These are phyloP conservation scores for Diglossa cyanea DNA, from an alignment of 2,797 vertebrate species.

Conservation along the genomic window DNA sequence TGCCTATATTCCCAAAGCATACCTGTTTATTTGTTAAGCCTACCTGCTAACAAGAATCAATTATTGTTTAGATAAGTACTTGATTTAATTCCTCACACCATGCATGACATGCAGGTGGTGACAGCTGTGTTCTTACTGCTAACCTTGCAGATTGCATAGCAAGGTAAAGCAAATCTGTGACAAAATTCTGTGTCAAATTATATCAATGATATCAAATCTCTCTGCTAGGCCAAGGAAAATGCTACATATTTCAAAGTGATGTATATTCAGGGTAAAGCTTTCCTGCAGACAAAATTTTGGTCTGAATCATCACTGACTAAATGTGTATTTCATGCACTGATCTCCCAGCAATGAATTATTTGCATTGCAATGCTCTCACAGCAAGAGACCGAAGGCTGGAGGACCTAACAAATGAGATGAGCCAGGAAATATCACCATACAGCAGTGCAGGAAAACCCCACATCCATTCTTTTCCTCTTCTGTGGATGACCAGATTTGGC, in stretches of 20 bases:
- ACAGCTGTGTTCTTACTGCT: background rate
- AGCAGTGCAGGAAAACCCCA: background rate
- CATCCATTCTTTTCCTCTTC: background rate
- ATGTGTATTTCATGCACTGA: background rate
- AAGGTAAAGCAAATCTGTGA: background rate
- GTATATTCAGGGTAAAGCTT: background rate
- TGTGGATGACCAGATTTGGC: background rate
- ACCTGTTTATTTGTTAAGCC: constrained; percentile 1
- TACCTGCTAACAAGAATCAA: background rate
- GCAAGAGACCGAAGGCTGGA: background rate
- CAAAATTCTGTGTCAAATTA: background rate
- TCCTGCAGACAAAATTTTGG: background rate
- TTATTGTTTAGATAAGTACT: background rate
- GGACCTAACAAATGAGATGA: background rate
- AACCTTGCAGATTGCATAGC: background rate
- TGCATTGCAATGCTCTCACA: background rate
- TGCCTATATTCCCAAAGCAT: background rate
- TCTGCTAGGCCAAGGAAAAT: background rate
- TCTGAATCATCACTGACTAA: background rate
- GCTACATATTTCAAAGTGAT: background rate
- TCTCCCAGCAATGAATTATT: background rate
- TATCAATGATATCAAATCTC: background rate
- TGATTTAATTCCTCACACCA: background rate
- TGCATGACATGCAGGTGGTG: background rate
- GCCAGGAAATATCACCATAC: background rate